Evolutionary conservation across 2,113 vertebrate species (phyloP).

Genomic region (Colistium nudipinnis): DNA sequence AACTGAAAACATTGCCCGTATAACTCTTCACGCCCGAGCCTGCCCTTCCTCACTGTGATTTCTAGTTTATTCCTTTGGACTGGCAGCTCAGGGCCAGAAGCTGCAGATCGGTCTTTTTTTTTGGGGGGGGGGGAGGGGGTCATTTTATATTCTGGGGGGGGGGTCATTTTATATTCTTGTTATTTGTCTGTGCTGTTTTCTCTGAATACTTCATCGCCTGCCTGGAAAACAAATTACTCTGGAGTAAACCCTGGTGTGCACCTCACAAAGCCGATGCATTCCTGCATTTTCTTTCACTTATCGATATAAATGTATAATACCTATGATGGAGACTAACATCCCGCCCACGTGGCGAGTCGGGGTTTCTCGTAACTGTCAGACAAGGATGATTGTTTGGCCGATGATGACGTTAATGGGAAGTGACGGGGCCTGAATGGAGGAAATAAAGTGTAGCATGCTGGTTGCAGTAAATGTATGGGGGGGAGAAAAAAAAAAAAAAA

Average conservation of each 20-base stretch:
- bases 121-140: too few species aligned
- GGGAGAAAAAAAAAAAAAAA: slow-evolving; percentile 10
- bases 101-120: too few species aligned
- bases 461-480: not conserved
- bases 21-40: not conserved
- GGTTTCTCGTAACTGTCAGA: slow-evolving; percentile 6
- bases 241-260: slow-evolving; percentile 28
- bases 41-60: not conserved
- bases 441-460: slow-evolving; percentile 1
- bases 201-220: not conserved
- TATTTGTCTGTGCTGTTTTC: not conserved
- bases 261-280: not conserved
- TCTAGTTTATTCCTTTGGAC: not conserved
- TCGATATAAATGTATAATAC: too few species aligned
- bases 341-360: not conserved
- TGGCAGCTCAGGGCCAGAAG: slow-evolving; percentile 4
- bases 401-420: slow-evolving; percentile 21
- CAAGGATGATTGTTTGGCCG: slow-evolving; percentile 11
- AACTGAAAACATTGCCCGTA: not conserved
- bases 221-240: slow-evolving; percentile 1
- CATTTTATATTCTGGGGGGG: too few species aligned
- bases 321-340: slow-evolving; percentile 10
- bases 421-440: slow-evolving; percentile 1
- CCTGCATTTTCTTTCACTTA: not conserved
- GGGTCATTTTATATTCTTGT: not conserved